A percentile compares a stretch with the other conserved stretches of the same genome.
Evolutionary conservation across 1,140 invertebrate genomes (phyloP).

Genomic region (Venturia canescens): DNA sequence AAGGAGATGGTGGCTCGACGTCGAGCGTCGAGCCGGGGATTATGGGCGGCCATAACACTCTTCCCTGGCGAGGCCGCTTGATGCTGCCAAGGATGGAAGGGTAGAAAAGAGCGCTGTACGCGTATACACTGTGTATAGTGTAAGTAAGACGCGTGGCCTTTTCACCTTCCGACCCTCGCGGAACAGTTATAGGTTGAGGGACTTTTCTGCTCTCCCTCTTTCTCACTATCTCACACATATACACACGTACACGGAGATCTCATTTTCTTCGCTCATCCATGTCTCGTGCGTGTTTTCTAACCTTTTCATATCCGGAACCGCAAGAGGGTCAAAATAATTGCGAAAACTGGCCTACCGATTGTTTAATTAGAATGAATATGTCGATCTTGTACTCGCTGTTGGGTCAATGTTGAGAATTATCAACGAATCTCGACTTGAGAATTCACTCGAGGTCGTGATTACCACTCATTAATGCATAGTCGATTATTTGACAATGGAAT

Average conservation of each 20-base stretch:
- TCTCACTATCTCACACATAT: too few species aligned
- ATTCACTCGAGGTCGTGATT: too few species aligned
- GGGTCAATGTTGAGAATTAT: too few species aligned
- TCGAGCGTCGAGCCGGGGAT: conserved; percentile 54
- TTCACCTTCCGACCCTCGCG: conserved; percentile 52
- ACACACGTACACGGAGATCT: neutral
- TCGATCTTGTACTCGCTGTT: too few species aligned
- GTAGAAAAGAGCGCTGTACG: neutral
- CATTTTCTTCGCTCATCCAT: neutral
- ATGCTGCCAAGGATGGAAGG: conserved; percentile 6
- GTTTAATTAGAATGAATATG: too few species aligned
- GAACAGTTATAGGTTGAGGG: conserved; percentile 14
- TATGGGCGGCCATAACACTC: conserved; percentile 60
- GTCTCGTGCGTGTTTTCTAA: too few species aligned
- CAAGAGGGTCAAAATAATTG: too few species aligned
- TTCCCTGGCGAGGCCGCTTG: neutral
- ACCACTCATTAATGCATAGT: too few species aligned
- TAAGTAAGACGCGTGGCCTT: conserved; percentile 57
- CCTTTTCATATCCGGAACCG: too few species aligned
- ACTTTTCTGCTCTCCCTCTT: neutral
- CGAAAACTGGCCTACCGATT: too few species aligned
- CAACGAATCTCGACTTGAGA: too few species aligned
- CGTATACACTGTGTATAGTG: conserved; percentile 34
- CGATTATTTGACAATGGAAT: too few species aligned
- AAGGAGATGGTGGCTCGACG: conserved; percentile 57